Conservation (phyloP, 2,113 vertebrate genomes). For the Takifugu flavidus region DNA sequence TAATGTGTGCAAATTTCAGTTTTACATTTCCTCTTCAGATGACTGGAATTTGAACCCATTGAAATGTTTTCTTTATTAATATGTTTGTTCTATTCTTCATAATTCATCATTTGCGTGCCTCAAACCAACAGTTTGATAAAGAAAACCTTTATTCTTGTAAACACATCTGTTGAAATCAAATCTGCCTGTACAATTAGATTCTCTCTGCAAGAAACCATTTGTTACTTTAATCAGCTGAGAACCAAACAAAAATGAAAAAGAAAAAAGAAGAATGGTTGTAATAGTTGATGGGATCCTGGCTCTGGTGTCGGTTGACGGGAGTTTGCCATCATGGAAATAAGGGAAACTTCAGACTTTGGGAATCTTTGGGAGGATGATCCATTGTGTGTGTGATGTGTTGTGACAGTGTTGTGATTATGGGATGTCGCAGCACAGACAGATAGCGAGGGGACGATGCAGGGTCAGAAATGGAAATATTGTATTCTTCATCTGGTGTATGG, state of each 20-base stretch:
- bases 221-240: not conserved
- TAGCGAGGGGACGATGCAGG: conserved; percentile 29
- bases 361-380: conserved; percentile 36
- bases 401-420: conserved; percentile 67
- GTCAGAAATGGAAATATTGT: conserved; percentile 65
- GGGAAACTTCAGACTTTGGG: conserved; percentile 6
- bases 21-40: too few relatives aligned
- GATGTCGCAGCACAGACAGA: conserved; percentile 27
- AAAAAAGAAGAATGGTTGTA: not conserved
- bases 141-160: not conserved
- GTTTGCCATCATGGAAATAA: not conserved
- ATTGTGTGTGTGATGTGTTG: conserved; percentile 49
- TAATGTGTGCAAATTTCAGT: too few relatives aligned
- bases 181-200: not conserved
- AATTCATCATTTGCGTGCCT: not conserved
- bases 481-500: conserved; percentile 58
- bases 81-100: not conserved
- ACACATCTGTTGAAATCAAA: not conserved
- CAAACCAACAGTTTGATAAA: not conserved
- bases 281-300: not conserved
- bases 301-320: not conserved
- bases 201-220: not conserved
- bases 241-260: not conserved
- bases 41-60: too few relatives aligned
- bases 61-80: too few relatives aligned